Conservation (phyloP, 2,113 vertebrate genomes). For the Accipiter cooperii region DNA sequence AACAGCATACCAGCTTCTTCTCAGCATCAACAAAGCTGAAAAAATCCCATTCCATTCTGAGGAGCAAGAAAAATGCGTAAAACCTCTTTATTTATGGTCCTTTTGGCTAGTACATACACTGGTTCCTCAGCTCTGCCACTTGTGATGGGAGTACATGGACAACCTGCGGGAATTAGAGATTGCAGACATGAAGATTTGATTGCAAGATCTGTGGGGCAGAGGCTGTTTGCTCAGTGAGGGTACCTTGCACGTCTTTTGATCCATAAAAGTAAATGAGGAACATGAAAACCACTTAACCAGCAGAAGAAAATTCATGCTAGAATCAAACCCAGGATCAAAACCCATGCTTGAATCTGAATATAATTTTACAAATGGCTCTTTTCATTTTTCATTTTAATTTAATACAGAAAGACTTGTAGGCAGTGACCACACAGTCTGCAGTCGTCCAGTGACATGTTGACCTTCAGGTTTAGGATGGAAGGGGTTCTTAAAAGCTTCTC, state of each 20-base stretch:
- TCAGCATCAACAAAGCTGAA: background rate
- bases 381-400: background rate
- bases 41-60: background rate
- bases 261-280: background rate
- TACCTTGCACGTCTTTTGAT: background rate
- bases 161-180: background rate
- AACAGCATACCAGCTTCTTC: background rate
- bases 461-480: slow-evolving; percentile 59
- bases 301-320: background rate
- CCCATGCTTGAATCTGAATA: background rate
- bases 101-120: background rate
- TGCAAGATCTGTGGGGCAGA: background rate
- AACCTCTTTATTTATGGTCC: background rate
- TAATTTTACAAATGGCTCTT: background rate
- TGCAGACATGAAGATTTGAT: background rate
- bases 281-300: background rate
- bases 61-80: background rate
- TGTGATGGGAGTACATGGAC: background rate
- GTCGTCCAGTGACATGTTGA: slow-evolving; percentile 57
- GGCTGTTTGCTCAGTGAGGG: background rate
- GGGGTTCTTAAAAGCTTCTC: slow-evolving; percentile 71
- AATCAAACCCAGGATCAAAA: background rate
- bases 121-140: background rate
- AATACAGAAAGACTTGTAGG: background rate
- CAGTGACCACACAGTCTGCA: background rate